Base-by-base conservation (phyloP, 2,797 vertebrate species). In the Lutjanus campechanus region DNA sequence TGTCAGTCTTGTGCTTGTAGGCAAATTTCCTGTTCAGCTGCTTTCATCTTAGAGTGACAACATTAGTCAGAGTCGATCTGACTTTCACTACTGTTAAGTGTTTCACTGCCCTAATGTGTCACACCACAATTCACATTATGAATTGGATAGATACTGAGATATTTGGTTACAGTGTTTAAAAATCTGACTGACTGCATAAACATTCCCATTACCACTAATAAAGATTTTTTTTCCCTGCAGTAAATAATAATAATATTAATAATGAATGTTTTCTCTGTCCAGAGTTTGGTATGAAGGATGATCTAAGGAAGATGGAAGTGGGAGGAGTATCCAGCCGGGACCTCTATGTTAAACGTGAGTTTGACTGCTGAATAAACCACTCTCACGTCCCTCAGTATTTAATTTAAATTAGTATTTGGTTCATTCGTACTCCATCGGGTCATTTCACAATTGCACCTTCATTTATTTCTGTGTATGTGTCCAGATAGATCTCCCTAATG, bases 301-400 rank as follows among this genome's bases (percentile, higher is more conserved):
- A 99, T 86, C 79, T 97, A 77, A 88, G 97, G 89, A 98, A 97
- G 85, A 58, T 98, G 94, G 98, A 99, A 92, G 96, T 96, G 77
- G 96, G 95, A 0, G 97, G 97, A 0, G 94, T 98, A 64, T 97
- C 97, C 55, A 97, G 97, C 81, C 93, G 95, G 83, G 97, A 99
- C 2, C 96, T 99, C 65, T 99, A 99, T 46, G 97, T 97, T 44
- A 99, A 99, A 95, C 95, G 98, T 99, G 90, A 98, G 98, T 96
- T 64, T 58, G 17, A 16, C 54, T 41, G 15, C 50, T 60, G 17
- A 51, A 46, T 56, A 36, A 51, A 51, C 20, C 20, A 10, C 19
- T 69, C 13, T 79, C 15, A 46, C 53, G 19, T 59, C 70, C 29
- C 29, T 36, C 29, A 4, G 29, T 36, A 36, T 36, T 36, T 36